Evolutionary conservation across 1,140 invertebrate genomes (phyloP).

Genomic region (Euura lappo): DNA sequence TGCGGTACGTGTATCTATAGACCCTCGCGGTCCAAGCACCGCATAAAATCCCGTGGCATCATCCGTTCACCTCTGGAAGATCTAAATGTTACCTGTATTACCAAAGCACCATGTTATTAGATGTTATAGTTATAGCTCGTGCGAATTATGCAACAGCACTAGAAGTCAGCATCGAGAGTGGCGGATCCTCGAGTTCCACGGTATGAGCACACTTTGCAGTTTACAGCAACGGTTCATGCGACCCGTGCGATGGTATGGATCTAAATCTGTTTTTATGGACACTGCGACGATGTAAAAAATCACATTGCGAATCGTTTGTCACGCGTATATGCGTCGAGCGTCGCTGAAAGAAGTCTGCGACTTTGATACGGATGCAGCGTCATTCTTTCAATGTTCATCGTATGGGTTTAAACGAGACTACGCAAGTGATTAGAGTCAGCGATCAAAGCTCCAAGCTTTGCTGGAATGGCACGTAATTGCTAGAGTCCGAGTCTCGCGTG

Average conservation of each 20-base stretch:
- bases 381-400: neutral
- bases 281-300: neutral
- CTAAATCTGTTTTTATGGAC: no score
- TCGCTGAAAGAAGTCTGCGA: no score
- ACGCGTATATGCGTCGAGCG: neutral
- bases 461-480: slow-evolving; percentile 5
- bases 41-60: neutral
- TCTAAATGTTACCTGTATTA: neutral
- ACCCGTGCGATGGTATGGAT: no score
- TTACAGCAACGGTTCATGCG: neutral
- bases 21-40: no score
- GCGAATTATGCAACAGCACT: neutral
- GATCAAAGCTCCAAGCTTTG: neutral
- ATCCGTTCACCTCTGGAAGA: neutral
- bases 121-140: slow-evolving; percentile 7
- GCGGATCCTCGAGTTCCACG: neutral
- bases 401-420: neutral
- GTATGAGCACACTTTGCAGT: neutral
- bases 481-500: slow-evolving; percentile 3
- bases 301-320: neutral
- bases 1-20: no score
- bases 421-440: neutral
- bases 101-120: slow-evolving; percentile 2
- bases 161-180: neutral
- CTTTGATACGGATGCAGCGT: neutral